These are phyloP conservation scores for Philonicus albiceps DNA, from an alignment of 2,888 invertebrate genomes.

Conservation along the genomic window DNA sequence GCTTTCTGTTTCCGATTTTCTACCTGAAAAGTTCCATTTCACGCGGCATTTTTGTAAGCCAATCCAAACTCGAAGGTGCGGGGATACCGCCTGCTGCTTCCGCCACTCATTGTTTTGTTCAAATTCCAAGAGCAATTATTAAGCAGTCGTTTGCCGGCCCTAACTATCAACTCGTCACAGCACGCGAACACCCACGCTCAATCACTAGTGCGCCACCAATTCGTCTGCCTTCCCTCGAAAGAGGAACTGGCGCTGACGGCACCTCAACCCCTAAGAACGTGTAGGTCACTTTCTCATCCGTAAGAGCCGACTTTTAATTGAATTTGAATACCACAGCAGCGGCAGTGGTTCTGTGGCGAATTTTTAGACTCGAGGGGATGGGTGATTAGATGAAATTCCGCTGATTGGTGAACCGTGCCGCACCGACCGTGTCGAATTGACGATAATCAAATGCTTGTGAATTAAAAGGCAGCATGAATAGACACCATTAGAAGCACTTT, in stretches of 20 bases:
- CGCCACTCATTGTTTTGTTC: background rate
- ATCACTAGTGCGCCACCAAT: background rate
- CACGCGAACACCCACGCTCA: background rate
- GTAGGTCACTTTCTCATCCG: background rate
- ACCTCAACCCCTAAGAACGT: background rate
- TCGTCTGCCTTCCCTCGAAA: background rate
- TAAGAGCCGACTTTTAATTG: constrained; percentile 17
- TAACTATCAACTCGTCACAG: constrained; percentile 9
- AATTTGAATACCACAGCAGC: constrained; percentile 13
- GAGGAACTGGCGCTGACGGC: background rate
- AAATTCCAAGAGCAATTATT: background rate
- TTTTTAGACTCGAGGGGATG: background rate
- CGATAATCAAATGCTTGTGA: background rate
- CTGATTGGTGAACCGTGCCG: constrained; percentile 17
- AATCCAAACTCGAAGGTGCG: background rate
- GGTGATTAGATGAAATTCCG: constrained; percentile 13
- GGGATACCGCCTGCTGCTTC: background rate
- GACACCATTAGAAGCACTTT: background rate
- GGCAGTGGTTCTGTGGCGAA: background rate
- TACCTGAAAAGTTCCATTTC: background rate
- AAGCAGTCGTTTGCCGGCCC: background rate
- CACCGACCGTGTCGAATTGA: background rate
- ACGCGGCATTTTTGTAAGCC: background rate
- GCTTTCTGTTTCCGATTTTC: background rate
- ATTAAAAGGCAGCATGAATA: background rate